phyloP scores from a whole-genome alignment of 2,888 invertebrate genomes.

The Poecilobothrus nobilitatus region DNA sequence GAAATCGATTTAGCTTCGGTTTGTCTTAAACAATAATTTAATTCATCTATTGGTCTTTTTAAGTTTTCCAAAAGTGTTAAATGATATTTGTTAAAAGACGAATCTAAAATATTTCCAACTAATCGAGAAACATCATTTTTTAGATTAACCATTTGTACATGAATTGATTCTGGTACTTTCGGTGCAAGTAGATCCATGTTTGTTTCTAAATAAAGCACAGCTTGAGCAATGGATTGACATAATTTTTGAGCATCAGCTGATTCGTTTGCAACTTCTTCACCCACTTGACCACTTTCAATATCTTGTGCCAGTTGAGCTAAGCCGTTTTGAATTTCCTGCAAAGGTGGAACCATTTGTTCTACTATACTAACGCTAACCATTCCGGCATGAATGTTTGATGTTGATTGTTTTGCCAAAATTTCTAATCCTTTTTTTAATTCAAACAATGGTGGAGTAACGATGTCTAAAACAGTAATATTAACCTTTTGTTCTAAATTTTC shows the following conservation, averaged over 20 bases:
- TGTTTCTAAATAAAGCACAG: constrained; percentile 41
- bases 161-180: constrained; percentile 31
- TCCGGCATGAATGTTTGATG: constrained; percentile 33
- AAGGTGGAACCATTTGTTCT: constrained; percentile 47
- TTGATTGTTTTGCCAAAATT: constrained; percentile 39
- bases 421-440: constrained; percentile 55
- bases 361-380: constrained; percentile 45
- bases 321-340: constrained; percentile 52
- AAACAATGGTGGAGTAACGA: constrained; percentile 54
- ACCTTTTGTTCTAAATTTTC: constrained; percentile 42
- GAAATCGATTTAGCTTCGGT: constrained; percentile 41
- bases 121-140: constrained; percentile 50
- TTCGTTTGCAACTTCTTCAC: constrained; percentile 35
- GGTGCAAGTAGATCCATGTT: constrained; percentile 37
- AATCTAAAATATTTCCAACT: constrained; percentile 51
- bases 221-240: constrained; percentile 42
- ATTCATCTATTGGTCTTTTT: constrained; percentile 47
- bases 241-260: constrained; percentile 41
- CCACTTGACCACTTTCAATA: constrained; percentile 39
- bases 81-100: constrained; percentile 37
- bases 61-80: constrained; percentile 46
- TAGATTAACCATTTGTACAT: constrained; percentile 38
- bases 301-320: constrained; percentile 46
- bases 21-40: constrained; percentile 44
- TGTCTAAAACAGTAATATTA: constrained; percentile 55